Evolutionary conservation across 2,797 vertebrate species (phyloP).

Genomic region (Notoglanidium macrostoma): DNA sequence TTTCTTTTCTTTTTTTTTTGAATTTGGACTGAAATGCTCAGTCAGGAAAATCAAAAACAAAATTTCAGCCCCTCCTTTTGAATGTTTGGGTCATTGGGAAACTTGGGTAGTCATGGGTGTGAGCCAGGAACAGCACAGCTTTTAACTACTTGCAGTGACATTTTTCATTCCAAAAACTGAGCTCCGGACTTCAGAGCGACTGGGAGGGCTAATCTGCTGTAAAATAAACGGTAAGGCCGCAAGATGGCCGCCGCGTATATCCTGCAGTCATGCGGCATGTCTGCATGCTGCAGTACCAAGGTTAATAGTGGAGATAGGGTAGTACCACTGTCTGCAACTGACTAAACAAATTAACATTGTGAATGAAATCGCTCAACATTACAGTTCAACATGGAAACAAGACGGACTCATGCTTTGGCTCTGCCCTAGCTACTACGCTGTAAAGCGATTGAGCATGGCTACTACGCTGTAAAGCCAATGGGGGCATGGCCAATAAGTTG

Average conservation of each 20-base stretch:
- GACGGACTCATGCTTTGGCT: too few relatives aligned
- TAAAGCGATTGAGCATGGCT: too few relatives aligned
- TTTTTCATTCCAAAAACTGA: not conserved
- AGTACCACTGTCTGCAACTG: too few relatives aligned
- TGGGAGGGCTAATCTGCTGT: not conserved
- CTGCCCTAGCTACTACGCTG: too few relatives aligned
- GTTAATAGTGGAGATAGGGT: not conserved
- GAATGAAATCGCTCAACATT: too few relatives aligned
- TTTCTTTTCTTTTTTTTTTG: not conserved
- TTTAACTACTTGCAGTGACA: not conserved
- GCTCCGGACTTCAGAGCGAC: not conserved
- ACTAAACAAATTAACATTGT: too few relatives aligned
- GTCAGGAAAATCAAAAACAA: not conserved
- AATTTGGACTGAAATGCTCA: not conserved
- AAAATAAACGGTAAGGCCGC: not conserved
- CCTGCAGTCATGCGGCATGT: too few relatives aligned
- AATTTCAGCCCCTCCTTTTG: not conserved
- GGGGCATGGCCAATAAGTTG: too few relatives aligned
- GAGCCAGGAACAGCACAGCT: not conserved
- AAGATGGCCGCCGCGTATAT: not conserved
- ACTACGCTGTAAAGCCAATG: too few relatives aligned
- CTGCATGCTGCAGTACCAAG: not conserved
- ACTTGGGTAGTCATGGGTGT: not conserved
- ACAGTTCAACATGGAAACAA: too few relatives aligned
- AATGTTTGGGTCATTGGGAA: not conserved